phyloP scores from a whole-genome alignment of 2,888 invertebrate genomes.

The Aporophyla lueneburgensis region DNA sequence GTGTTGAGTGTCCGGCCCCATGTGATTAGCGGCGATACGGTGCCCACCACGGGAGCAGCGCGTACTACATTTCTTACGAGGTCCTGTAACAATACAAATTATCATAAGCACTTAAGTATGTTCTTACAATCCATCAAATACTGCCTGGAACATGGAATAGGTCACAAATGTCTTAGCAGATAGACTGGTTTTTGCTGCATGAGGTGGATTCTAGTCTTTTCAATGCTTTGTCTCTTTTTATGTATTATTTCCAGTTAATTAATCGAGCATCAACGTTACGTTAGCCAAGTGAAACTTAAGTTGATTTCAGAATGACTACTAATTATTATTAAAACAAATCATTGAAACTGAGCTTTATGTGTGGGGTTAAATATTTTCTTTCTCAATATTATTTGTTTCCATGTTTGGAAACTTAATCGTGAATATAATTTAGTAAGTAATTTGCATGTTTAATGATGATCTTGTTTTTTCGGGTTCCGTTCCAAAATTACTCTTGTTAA shows the following conservation, averaged over 20 bases:
- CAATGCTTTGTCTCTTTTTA: neutral
- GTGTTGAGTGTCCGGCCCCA: constrained; percentile 89
- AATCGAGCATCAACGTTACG: neutral
- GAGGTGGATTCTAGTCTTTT: constrained; percentile 2
- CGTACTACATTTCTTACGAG: constrained; percentile 84
- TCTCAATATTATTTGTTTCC: neutral
- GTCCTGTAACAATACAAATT: constrained; percentile 75
- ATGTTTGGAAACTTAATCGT: neutral
- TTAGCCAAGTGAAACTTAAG: neutral
- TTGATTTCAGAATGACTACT: neutral
- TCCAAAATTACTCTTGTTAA: neutral
- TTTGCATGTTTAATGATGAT: neutral
- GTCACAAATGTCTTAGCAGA: constrained; percentile 7
- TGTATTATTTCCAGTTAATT: neutral
- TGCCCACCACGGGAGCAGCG: constrained; percentile 89
- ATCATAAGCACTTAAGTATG: constrained; percentile 1
- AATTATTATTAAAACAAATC: too few relatives aligned
- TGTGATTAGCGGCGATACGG: constrained; percentile 87
- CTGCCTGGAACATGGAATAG: neutral
- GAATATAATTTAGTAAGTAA: neutral
- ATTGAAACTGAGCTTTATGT: neutral
- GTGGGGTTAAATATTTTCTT: neutral
- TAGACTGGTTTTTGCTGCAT: neutral
- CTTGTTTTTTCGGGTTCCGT: neutral
- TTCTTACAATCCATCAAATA: neutral